These are phyloP conservation scores for Jacana jacana DNA, from an alignment of 2,113 vertebrate genomes.

Conservation along the genomic window DNA sequence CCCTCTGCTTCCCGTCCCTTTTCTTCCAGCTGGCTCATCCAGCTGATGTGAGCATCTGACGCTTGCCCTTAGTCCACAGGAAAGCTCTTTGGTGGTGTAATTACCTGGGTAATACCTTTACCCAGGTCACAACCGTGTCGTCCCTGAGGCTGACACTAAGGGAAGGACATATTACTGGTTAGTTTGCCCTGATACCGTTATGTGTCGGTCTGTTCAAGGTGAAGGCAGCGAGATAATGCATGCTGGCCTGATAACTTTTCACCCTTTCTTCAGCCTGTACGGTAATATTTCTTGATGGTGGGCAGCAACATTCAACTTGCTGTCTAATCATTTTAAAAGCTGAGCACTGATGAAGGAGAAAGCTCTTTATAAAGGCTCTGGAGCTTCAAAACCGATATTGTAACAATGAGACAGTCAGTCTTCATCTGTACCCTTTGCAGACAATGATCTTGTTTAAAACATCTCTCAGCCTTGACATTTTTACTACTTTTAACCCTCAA, in stretches of 20 bases:
- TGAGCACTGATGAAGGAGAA: background rate
- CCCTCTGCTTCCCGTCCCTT: background rate
- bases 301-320: background rate
- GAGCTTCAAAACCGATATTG: background rate
- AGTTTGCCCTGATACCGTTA: background rate
- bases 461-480: background rate
- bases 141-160: background rate
- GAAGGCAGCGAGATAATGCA: background rate
- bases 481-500: background rate
- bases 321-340: background rate
- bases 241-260: background rate
- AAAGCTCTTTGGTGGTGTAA: background rate
- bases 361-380: background rate
- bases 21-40: background rate
- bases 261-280: background rate
- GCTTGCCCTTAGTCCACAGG: background rate
- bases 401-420: background rate
- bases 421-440: background rate
- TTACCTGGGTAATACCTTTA: background rate
- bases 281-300: background rate
- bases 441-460: background rate
- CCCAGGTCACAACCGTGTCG: background rate
- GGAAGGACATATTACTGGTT: background rate
- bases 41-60: fast-evolving
- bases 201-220: background rate